These are phyloP conservation scores for Gallirallus australis DNA, from an alignment of 2,797 vertebrate species.

Conservation along the genomic window DNA sequence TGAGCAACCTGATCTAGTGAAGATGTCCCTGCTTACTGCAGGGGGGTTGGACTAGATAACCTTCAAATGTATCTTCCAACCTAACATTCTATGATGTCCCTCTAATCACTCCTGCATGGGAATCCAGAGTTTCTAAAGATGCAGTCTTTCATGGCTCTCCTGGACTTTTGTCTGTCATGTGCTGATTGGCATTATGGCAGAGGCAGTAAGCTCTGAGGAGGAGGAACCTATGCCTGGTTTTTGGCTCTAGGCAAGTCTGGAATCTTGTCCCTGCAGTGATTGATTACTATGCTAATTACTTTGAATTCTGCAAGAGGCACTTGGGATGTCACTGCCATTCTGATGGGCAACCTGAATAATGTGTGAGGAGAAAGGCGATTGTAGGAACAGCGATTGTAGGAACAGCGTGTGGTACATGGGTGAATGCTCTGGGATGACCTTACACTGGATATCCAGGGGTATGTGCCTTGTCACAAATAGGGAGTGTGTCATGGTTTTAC, in stretches of 20 bases:
- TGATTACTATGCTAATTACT: neutral
- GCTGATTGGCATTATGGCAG: neutral
- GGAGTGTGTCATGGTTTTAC: too few species aligned
- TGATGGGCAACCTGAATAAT: neutral
- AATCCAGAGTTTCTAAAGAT: neutral
- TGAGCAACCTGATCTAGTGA: too few species aligned
- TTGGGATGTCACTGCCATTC: neutral
- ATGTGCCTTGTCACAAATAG: neutral
- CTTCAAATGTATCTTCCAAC: too few species aligned
- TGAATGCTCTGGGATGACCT: neutral
- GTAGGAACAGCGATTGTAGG: neutral
- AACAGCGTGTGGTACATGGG: neutral
- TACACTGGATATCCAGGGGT: neutral
- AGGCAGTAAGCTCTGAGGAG: neutral
- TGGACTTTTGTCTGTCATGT: neutral
- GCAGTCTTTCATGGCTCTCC: neutral
- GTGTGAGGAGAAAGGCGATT: neutral
- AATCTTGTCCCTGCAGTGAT: neutral
- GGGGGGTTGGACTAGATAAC: too few species aligned
- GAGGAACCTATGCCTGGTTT: neutral
- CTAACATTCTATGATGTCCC: too few species aligned
- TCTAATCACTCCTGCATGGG: neutral
- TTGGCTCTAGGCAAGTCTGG: neutral
- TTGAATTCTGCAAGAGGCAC: neutral
- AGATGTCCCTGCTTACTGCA: too few species aligned